These are phyloP conservation scores for Vultur gryphus DNA, from an alignment of 2,797 vertebrate genomes.

Conservation along the genomic window DNA sequence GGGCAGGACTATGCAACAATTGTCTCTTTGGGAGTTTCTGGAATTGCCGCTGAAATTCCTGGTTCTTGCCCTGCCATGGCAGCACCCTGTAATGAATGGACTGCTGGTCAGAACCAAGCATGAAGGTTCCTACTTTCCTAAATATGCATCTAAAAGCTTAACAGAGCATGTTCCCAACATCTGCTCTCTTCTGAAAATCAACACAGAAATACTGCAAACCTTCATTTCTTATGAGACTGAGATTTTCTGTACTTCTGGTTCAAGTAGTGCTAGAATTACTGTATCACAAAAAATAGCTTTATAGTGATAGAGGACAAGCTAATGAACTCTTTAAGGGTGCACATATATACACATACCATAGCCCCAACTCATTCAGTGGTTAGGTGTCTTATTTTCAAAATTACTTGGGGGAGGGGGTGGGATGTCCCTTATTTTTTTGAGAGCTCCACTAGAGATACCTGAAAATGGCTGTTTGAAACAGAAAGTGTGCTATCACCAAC, in stretches of 20 bases:
- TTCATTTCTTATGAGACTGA: not conserved
- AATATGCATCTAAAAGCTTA: not conserved
- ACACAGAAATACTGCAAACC: not conserved
- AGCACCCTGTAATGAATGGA: not conserved
- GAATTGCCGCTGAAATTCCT: not conserved
- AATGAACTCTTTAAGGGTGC: not conserved
- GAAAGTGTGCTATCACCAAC: not conserved
- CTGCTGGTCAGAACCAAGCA: not conserved
- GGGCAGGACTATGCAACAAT: not conserved
- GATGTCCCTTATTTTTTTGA: not conserved
- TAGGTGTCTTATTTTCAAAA: not conserved
- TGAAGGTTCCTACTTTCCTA: not conserved
- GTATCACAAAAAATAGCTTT: not conserved
- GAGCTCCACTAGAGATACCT: not conserved
- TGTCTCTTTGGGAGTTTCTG: not conserved
- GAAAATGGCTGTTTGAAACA: not conserved
- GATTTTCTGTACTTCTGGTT: not conserved
- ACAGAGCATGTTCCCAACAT: not conserved
- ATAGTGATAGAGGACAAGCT: not conserved
- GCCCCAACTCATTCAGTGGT: not conserved
- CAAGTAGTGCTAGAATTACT: not conserved
- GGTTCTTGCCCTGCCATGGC: not conserved
- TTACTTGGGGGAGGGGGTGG: rapidly evolving
- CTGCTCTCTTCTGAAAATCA: not conserved
- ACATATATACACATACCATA: not conserved